Conservation (phyloP, 2,113 vertebrate species). For the Hemibates koningsi region DNA sequence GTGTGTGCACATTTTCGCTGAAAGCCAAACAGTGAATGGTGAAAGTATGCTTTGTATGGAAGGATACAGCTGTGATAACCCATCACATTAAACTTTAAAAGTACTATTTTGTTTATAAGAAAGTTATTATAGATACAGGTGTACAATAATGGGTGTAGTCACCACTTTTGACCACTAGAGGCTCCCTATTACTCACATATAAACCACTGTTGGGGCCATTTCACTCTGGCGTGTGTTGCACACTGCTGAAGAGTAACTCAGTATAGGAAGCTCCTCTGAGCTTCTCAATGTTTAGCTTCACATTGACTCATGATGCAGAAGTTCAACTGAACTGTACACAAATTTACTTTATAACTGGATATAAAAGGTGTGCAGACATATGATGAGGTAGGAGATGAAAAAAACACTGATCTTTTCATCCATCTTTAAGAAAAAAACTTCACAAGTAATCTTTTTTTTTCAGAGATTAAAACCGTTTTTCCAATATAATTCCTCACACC, state of each 20-base stretch:
- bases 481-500: not conserved
- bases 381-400: not conserved
- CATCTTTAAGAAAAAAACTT: not conserved
- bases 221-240: not conserved
- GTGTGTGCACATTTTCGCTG: not conserved
- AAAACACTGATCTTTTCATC: not conserved
- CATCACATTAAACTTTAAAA: not conserved
- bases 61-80: not conserved
- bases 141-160: not conserved
- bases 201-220: not conserved
- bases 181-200: conserved; percentile 49
- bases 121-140: not conserved
- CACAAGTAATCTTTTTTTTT: not conserved
- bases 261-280: not conserved
- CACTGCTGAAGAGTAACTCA: not conserved
- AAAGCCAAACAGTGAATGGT: not conserved
- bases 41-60: not conserved
- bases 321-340: not conserved
- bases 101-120: not conserved
- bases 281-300: not conserved
- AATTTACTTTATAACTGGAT: not conserved
- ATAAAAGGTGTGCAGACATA: not conserved
- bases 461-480: not conserved
- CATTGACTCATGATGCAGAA: not conserved
- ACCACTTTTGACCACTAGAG: conserved; percentile 36